Conservation (phyloP, 2,113 vertebrate genomes). For the Xiphophorus hellerii region DNA sequence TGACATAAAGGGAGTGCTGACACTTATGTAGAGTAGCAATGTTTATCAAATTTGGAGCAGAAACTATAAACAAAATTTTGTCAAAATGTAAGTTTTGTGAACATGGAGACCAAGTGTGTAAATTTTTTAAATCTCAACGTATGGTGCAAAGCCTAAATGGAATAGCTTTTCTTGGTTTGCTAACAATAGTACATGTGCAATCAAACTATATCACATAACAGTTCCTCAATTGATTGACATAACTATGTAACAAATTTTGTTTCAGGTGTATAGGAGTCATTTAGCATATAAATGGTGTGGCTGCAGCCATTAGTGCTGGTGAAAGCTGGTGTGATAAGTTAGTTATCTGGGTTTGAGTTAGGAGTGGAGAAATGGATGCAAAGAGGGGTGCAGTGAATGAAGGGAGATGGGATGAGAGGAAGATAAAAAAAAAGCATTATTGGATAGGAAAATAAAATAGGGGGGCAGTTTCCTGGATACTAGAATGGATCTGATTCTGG, state of each 20-base stretch:
- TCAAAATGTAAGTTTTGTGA: too few relatives aligned
- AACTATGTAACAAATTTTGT: not conserved
- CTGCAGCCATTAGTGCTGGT: conserved; percentile 45
- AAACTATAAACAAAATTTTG: too few relatives aligned
- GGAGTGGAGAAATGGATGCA: conserved; percentile 59
- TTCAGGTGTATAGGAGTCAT: not conserved
- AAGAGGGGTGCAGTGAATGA: conserved; percentile 46
- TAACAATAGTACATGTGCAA: not conserved
- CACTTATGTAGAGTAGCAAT: too few relatives aligned
- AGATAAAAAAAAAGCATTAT: conserved; percentile 35
- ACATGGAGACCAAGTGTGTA: too few relatives aligned
- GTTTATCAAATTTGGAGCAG: too few relatives aligned
- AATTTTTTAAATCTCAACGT: too few relatives aligned
- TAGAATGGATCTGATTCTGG: conserved; percentile 61
- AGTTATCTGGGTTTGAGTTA: conserved; percentile 52
- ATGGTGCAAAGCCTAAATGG: too few relatives aligned
- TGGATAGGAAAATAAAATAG: conserved; percentile 28
- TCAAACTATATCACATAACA: not conserved
- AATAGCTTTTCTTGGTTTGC: too few relatives aligned
- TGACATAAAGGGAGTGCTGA: too few relatives aligned
- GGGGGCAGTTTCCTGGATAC: conserved; percentile 61
- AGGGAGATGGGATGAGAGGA: conserved; percentile 49
- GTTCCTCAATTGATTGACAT: not conserved
- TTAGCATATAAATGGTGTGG: conserved; percentile 20
- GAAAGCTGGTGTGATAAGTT: conserved; percentile 58